Base-by-base conservation (phyloP, 2,797 vertebrate genomes). In the Chelon labrosus region DNA sequence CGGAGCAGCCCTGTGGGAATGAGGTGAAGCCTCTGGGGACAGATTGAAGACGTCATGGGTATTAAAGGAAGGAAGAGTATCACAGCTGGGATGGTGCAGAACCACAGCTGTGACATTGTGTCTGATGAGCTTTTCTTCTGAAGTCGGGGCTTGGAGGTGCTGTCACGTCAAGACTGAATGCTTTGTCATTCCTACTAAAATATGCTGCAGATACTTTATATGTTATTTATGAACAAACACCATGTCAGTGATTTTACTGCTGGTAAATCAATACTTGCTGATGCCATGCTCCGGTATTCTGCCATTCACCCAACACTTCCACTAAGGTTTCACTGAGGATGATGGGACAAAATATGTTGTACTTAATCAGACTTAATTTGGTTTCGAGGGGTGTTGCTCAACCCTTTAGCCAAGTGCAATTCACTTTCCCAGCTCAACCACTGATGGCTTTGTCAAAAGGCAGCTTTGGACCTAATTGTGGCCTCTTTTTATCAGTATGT, bases 361-460 rank as follows among this genome's bases (percentile, higher is more conserved):
- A 69, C 0, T 0, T 79, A 85, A 88, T 83, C 69, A 84, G 46
- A 65, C 65, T 2, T 63, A 74, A 77, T 79, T 86, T 86, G 74
- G 47, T 87, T 74, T 82, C 7, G 65, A 16, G 27, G 66, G 73
- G 75, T 73, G 70, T 75, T 78, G 68, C 67, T 55, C 66, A 66
- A 42, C 56, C 60, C 63, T 62, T 60, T 38, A 73, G 62, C 77
- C 65, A 79, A 75, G 75, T 85, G 69, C 35, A 64, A 47, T 66
- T 59, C 55, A 71, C 56, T 77, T 79, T 46, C 70, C 49, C 62
- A 79, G 52, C 71, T 80, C 73, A 71, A 73, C 60, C 44, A 35
- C 35, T 60, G 53, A 65, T 59, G 49, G 65, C 39, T 83, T 67
- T 77, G 63, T 87, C 62, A 61, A 56, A 64, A 61, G 59, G 69